Evolutionary conservation across 2,888 invertebrate genomes (phyloP), one percentile per base, ranked within the genome.

Genomic region (Sinopyrophorus schimmeli): DNA sequence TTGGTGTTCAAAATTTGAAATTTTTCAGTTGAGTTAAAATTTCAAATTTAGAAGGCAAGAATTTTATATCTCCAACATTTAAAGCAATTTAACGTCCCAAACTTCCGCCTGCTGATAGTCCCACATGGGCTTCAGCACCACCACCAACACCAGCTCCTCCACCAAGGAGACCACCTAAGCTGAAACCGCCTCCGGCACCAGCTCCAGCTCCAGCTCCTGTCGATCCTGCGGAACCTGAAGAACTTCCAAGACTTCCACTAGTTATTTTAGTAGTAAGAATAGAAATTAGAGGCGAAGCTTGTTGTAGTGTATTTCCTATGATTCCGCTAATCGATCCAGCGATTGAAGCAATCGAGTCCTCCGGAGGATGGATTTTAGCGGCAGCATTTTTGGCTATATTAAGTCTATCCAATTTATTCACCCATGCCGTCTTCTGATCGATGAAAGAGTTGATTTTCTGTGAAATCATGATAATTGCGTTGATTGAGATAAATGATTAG

Each of bases 361-460:
- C 62, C n/a, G 84, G 86, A 6, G 80, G 64, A 63, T 83, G 82
- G 64, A 89, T 89, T 32, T 85, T 84, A 6, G 5, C 11, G 67
- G 82, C 86, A 63, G 84, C 84, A 57, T 80, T 81, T 71, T 89
- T 83, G 62, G 80, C 85, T 60, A 86, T 81, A 73, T 89, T 90
- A 58, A 82, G 73, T 38, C 77, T 79, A 72, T 90, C 89, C 67
- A 89, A 72, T 35, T 81, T 80, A 42, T 80, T 77, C 49, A 90
- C 77, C 61, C 84, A 80, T 18, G 80, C 79, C 23, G 88, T 89
- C 74, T 89, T 89, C 37, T 87, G 82, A 66, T 90, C 89, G 74
- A 90, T 79, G 73, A 89, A 80, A 55, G 84, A 83, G 76, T 89
- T 88, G 76, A 89, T 80, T 85, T 89, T 89, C 89, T 89, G 79